phyloP scores from a whole-genome alignment of 1,140 invertebrate species.

The Bombus pascuorum region DNA sequence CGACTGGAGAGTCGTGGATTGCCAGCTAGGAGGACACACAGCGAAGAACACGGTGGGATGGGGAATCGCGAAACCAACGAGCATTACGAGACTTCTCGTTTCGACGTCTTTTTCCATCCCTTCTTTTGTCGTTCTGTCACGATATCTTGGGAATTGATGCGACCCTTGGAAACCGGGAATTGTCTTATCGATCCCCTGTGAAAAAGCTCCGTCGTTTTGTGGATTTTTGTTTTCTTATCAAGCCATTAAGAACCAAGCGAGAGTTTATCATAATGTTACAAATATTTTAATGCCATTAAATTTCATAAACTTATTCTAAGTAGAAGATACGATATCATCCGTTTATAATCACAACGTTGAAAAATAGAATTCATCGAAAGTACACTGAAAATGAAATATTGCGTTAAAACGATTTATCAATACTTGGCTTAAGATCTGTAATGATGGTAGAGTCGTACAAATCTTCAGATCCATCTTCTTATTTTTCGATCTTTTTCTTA shows the following conservation, averaged over 20 bases:
- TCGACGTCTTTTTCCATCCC: background rate
- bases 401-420: no score
- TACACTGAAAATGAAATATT: no score
- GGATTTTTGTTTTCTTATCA: background rate
- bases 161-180: background rate
- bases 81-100: conserved; percentile 33
- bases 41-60: conserved; percentile 15
- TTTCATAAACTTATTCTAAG: background rate
- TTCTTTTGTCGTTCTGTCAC: background rate
- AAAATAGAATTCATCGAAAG: no score
- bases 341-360: no score
- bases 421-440: no score
- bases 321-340: background rate
- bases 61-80: conserved; percentile 52
- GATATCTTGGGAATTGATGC: background rate
- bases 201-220: background rate
- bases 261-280: background rate
- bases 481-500: background rate
- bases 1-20: conserved; percentile 22
- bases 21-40: background rate
- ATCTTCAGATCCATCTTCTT: background rate
- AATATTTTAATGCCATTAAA: background rate
- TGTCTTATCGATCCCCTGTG: background rate
- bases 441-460: background rate
- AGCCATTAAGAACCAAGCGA: background rate